These are phyloP conservation scores for Euwallacea similis DNA, from an alignment of 1,140 invertebrate species.

Conservation along the genomic window DNA sequence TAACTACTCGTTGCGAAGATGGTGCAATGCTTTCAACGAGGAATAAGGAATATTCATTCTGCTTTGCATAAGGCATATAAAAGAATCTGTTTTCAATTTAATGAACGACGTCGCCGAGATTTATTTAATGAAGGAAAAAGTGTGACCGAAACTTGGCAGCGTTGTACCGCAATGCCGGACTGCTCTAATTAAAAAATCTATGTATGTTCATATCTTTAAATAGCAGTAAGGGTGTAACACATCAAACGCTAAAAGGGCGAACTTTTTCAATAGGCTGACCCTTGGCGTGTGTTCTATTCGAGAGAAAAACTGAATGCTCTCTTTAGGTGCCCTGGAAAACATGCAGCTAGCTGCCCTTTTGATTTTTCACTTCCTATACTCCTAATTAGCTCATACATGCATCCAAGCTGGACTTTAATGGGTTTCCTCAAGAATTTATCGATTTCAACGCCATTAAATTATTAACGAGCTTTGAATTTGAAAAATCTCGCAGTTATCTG, in stretches of 20 bases:
- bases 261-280: constrained; percentile 23
- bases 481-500: too few species aligned
- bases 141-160: constrained; percentile 1
- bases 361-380: constrained; percentile 24
- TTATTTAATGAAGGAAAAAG: constrained; percentile 25
- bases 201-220: constrained; percentile 22
- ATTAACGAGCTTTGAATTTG: background rate
- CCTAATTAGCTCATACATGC: constrained; percentile 21
- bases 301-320: constrained; percentile 35
- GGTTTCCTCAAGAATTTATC: background rate
- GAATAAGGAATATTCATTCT: constrained; percentile 21
- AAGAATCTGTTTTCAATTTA: constrained; percentile 15
- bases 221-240: constrained; percentile 29
- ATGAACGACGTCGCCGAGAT: constrained; percentile 10
- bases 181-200: constrained; percentile 25
- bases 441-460: background rate
- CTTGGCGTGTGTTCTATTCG: constrained; percentile 27
- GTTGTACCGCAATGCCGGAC: background rate
- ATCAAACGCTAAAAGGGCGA: constrained; percentile 31
- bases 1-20: constrained; percentile 50
- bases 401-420: constrained; percentile 8
- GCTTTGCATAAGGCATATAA: constrained; percentile 6
- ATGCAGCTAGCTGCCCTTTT: constrained; percentile 25
- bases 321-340: constrained; percentile 17
- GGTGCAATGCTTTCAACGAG: constrained; percentile 26